Conservation (phyloP, 2,113 vertebrate species). For the Mesitornis unicolor region DNA sequence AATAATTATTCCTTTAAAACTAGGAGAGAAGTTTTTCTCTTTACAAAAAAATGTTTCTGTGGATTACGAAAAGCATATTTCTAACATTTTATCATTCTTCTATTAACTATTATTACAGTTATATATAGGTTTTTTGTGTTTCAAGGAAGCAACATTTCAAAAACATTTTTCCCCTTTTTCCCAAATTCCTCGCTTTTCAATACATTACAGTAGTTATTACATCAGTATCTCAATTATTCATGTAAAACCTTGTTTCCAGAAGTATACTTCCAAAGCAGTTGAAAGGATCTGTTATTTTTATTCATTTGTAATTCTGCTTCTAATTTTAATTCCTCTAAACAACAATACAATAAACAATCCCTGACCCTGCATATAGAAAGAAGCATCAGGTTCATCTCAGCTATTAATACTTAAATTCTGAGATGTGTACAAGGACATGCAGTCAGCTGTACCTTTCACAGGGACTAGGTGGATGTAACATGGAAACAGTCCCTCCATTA, state of each 20-base stretch:
- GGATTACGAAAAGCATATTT: not conserved
- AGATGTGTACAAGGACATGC: not conserved
- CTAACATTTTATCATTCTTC: not conserved
- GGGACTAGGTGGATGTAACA: not conserved
- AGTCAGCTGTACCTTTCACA: not conserved
- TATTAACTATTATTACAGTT: not conserved
- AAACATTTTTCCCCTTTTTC: not conserved
- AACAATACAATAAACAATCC: not conserved
- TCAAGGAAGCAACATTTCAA: not conserved
- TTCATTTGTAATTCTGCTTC: not conserved
- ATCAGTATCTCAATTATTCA: not conserved
- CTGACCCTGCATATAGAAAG: not conserved
- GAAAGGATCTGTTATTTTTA: not conserved
- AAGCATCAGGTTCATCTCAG: not conserved
- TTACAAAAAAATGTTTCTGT: not conserved
- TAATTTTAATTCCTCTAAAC: not conserved
- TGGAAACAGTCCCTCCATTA: not conserved
- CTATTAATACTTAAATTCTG: not conserved
- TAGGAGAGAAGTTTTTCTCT: not conserved
- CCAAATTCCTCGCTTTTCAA: not conserved
- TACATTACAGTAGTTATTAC: not conserved
- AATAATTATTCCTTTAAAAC: not conserved
- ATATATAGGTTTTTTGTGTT: not conserved
- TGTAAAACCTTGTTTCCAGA: not conserved
- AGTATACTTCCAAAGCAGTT: not conserved